Percentiles rank a stretch among this genome's conserved stretches.
Conservation (phyloP, 2,113 vertebrate species). For the Triplophysa rosa region DNA sequence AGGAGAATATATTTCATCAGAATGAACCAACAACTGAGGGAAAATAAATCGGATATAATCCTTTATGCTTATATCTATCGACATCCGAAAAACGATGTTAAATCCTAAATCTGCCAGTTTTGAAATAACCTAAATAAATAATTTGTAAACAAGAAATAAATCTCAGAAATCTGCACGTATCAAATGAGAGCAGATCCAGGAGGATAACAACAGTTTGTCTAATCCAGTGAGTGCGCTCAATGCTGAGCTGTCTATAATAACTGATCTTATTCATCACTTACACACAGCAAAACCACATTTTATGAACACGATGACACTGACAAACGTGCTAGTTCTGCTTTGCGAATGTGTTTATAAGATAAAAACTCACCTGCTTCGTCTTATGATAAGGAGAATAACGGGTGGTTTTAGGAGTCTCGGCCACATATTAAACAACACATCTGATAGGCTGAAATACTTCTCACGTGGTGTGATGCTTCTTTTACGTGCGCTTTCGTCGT, state of each 20-base stretch:
- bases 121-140: not conserved
- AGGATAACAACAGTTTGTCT: not conserved
- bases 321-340: not conserved
- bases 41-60: not conserved
- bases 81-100: not conserved
- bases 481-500: not conserved
- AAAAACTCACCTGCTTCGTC: not conserved
- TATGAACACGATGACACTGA: not conserved
- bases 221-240: not conserved
- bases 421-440: slow-evolving; percentile 35
- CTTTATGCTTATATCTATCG: not conserved
- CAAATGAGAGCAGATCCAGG: not conserved
- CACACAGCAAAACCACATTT: not conserved
- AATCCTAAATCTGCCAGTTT: not conserved
- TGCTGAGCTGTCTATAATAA: not conserved
- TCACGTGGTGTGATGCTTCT: not conserved
- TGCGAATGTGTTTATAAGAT: not conserved
- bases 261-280: not conserved
- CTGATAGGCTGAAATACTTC: slow-evolving; percentile 46
- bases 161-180: not conserved
- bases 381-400: slow-evolving; percentile 16
- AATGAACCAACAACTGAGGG: not conserved
- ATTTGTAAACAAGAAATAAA: not conserved
- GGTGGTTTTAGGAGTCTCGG: not conserved
- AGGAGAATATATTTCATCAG: too few species aligned